Percentiles rank a stretch among this genome's conserved stretches.
These are phyloP conservation scores for Tetrao urogallus DNA, from an alignment of 2,113 vertebrate genomes.

Conservation along the genomic window DNA sequence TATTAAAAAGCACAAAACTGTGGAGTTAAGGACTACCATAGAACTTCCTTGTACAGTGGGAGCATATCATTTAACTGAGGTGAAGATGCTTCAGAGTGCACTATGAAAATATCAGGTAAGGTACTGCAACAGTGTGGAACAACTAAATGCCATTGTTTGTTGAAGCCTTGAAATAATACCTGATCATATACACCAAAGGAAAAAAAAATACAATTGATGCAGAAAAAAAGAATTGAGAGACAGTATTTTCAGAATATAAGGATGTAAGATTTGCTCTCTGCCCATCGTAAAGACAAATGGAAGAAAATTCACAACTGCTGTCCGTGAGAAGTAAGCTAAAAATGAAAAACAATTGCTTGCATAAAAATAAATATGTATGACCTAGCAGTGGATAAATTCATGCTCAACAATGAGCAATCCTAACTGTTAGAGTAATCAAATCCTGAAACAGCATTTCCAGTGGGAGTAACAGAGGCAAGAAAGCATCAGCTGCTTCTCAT, in stretches of 20 bases:
- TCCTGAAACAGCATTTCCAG: background rate
- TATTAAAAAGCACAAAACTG: background rate
- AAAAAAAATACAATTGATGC: no score
- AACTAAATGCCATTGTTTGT: rapidly evolving
- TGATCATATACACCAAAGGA: background rate
- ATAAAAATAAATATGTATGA: background rate
- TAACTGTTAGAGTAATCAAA: constrained; percentile 8
- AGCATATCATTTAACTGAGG: background rate
- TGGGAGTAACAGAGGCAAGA: background rate
- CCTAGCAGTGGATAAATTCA: background rate
- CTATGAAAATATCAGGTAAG: background rate
- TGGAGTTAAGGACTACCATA: background rate
- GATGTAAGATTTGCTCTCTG: background rate
- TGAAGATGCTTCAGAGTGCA: background rate
- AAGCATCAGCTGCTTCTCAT: constrained; percentile 7
- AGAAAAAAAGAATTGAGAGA: background rate
- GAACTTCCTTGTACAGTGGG: background rate
- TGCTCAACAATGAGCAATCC: background rate
- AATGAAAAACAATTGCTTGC: background rate
- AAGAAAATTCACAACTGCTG: background rate
- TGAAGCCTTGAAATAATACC: background rate
- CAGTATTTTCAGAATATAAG: background rate
- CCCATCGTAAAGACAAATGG: background rate
- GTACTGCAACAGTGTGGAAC: background rate
- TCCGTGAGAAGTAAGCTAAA: background rate